Percentiles rank a stretch among this genome's conserved stretches.
Evolutionary conservation across 2,113 vertebrate genomes (phyloP).

Genomic region (Pygoscelis antarcticus): DNA sequence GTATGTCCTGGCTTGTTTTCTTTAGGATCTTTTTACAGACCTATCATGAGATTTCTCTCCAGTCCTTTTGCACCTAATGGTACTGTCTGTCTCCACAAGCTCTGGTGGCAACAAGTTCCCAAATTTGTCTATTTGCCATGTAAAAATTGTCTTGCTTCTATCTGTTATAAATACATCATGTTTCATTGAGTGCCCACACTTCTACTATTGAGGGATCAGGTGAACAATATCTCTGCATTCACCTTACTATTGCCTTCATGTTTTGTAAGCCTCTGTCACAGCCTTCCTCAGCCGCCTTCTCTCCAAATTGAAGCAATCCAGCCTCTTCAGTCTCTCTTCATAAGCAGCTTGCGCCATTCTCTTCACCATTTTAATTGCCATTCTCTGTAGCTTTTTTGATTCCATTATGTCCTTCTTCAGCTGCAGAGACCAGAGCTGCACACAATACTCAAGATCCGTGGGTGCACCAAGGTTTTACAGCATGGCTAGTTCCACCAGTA

Average conservation of each 20-base stretch:
- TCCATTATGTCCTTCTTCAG: not conserved
- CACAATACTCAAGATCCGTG: not conserved
- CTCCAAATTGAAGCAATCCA: fast-evolving
- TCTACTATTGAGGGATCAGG: not conserved
- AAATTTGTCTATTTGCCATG: not conserved
- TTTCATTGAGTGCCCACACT: not conserved
- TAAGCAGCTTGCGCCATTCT: not conserved
- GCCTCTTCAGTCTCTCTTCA: not conserved
- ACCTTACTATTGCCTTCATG: not conserved
- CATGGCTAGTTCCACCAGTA: not conserved
- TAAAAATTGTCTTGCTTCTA: not conserved
- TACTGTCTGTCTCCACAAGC: not conserved
- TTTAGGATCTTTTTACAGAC: not conserved
- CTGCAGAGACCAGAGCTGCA: not conserved
- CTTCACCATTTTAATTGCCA: not conserved
- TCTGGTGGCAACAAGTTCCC: not conserved
- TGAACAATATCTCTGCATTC: not conserved
- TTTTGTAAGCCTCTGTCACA: not conserved
- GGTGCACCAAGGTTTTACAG: not conserved
- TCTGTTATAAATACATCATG: not conserved
- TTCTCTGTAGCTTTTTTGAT: not conserved
- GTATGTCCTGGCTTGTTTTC: not conserved
- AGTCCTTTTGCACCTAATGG: not conserved
- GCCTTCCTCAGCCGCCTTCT: not conserved
- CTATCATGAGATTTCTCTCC: not conserved